Base-by-base conservation (phyloP, 2,113 vertebrate genomes). In the Clarias macrocephalus region DNA sequence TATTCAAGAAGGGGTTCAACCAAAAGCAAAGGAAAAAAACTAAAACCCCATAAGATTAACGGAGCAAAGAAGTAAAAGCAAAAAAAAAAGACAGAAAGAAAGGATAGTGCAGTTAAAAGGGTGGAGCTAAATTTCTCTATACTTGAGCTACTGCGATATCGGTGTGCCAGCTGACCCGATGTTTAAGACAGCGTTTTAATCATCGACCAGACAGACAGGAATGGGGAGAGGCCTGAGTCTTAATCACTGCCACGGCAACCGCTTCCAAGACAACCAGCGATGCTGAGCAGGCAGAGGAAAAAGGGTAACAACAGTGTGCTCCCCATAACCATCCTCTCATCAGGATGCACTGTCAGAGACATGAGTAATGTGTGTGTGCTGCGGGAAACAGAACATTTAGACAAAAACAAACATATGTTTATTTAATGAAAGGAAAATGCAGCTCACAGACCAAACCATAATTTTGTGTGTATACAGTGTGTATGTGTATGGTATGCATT, bases 161-260 rank as follows among this genome's bases (percentile, higher is more conserved):
- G 21, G 63, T 62, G 15, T 80, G 70, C n/a, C 30, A 73, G 88
- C 85, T 87, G 70, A 76, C 66, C 68, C 62, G 82, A 37, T 70
- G 73, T 80, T 86, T 30, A 11, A 73, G 81, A 86, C 89, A 54
- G 13, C 18, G 3, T 86, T 86, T 88, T 84, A 76, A 80, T 85
- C 33, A 82, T 65, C 56, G 37, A 42, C 56, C 62, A 83, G 63
- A 76, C 48, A 86, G 57, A 76, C 48, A 86, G 84, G 73, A 30
- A 66, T 11, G 16, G 66, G 77, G 73, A 48, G 54, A 86, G 73
- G 63, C 72, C 42, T 86, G 57, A 87, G 80, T 70, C 83, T 86
- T 83, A 90, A 86, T 88, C 86, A 60, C 86, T 82, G 62, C 83
- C 63, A 87, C 66, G 70, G 86, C 86, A 89, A 89, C 88, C 37